These are phyloP conservation scores for Manis pentadactyla DNA, from an alignment of 2,797 vertebrate species.

Conservation along the genomic window DNA sequence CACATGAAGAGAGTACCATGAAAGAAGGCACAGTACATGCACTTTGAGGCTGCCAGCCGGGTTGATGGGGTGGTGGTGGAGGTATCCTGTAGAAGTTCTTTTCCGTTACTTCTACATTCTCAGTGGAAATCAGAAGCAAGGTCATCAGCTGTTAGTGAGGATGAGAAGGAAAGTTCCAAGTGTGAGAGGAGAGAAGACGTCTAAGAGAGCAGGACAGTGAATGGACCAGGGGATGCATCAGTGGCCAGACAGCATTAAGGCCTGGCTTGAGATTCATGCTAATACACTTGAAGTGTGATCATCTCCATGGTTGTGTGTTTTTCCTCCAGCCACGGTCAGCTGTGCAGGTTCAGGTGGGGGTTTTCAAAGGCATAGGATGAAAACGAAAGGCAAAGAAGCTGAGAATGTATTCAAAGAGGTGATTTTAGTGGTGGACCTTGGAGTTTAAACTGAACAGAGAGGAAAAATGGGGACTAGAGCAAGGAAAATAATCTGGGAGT, in stretches of 20 bases:
- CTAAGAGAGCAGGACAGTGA: not conserved
- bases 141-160: not conserved
- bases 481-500: not conserved
- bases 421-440: not conserved
- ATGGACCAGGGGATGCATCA: not conserved
- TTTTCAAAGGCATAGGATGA: not conserved
- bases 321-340: not conserved
- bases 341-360: not conserved
- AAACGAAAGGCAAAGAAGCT: not conserved
- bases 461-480: not conserved
- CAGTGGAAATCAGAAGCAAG: not conserved
- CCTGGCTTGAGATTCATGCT: not conserved
- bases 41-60: not conserved
- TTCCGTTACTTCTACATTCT: not conserved
- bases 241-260: not conserved
- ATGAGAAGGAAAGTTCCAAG: not conserved
- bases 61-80: fast-evolving
- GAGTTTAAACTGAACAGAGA: not conserved
- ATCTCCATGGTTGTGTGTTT: not conserved
- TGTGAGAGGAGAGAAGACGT: not conserved
- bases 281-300: not conserved
- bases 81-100: not conserved
- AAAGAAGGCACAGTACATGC: not conserved
- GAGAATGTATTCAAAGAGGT: not conserved
- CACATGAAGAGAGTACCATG: not conserved